phyloP scores from a whole-genome alignment of 2,797 vertebrate species.

The Poeciliopsis gracilis region DNA sequence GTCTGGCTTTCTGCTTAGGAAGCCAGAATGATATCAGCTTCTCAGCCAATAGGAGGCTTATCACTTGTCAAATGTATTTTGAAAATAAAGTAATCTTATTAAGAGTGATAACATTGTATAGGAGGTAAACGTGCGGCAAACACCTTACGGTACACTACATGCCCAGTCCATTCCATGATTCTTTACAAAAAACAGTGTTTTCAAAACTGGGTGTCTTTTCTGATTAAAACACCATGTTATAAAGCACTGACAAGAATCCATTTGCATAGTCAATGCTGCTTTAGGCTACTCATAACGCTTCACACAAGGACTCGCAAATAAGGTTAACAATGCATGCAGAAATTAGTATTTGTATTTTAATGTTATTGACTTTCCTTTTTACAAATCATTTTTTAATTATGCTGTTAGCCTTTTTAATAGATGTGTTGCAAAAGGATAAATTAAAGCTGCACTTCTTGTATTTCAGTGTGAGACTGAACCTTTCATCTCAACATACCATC shows the following conservation, averaged over 20 bases:
- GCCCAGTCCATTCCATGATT: conserved; percentile 27
- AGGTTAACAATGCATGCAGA: neutral
- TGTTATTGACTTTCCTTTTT: neutral
- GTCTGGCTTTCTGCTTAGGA: neutral
- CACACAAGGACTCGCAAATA: neutral
- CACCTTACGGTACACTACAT: conserved; percentile 8
- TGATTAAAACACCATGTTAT: conserved; percentile 10
- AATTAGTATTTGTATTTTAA: neutral
- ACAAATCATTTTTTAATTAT: neutral
- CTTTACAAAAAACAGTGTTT: conserved; percentile 7
- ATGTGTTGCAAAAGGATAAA: neutral
- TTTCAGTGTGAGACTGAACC: neutral
- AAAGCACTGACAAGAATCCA: conserved; percentile 14
- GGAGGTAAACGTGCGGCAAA: neutral
- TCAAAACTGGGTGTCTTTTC: conserved; percentile 17
- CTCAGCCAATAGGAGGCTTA: neutral
- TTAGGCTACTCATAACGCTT: neutral
- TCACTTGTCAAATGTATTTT: neutral
- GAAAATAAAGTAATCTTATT: neutral
- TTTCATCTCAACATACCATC: conserved; percentile 84
- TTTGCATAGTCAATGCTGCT: conserved; percentile 37
- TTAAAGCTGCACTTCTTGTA: neutral
- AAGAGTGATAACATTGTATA: neutral
- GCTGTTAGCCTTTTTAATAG: neutral
- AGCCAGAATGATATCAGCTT: neutral